phyloP scores from a whole-genome alignment of 2,113 vertebrate genomes.

The Prolemur simus region DNA sequence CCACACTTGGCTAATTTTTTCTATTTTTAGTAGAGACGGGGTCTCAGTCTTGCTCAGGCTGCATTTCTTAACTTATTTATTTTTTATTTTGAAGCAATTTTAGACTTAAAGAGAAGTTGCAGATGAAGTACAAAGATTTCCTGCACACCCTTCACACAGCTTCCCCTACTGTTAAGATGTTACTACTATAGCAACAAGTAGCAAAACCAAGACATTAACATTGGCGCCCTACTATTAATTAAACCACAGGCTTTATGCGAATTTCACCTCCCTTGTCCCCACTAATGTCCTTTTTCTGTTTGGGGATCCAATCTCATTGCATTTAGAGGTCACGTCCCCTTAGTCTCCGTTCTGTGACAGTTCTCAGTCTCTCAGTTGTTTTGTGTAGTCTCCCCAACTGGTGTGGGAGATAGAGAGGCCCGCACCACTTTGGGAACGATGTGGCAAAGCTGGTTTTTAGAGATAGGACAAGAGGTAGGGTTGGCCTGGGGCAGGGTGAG shows the following conservation, averaged over 20 bases:
- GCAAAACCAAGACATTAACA: not conserved
- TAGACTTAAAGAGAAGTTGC: not conserved
- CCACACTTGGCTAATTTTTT: no score
- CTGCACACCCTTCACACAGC: not conserved
- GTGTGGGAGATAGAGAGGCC: not conserved
- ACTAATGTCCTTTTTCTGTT: not conserved
- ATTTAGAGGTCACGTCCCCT: not conserved
- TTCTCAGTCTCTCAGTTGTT: not conserved
- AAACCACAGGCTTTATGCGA: not conserved
- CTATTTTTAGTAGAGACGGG: no score
- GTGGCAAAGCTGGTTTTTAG: not conserved
- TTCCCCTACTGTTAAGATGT: not conserved
- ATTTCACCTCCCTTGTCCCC: not conserved
- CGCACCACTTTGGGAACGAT: not conserved
- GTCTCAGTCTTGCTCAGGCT: no score
- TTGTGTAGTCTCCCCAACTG: not conserved
- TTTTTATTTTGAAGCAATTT: not conserved
- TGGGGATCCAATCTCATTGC: no score
- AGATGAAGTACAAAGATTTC: not conserved
- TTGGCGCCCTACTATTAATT: not conserved
- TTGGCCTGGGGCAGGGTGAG: not conserved
- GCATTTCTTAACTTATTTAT: not conserved
- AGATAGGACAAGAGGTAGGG: not conserved
- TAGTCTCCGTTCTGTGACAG: not conserved
- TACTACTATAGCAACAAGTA: not conserved